Evolutionary conservation across 2,797 vertebrate species (phyloP).

Genomic region (Hippopotamyrus pictus): DNA sequence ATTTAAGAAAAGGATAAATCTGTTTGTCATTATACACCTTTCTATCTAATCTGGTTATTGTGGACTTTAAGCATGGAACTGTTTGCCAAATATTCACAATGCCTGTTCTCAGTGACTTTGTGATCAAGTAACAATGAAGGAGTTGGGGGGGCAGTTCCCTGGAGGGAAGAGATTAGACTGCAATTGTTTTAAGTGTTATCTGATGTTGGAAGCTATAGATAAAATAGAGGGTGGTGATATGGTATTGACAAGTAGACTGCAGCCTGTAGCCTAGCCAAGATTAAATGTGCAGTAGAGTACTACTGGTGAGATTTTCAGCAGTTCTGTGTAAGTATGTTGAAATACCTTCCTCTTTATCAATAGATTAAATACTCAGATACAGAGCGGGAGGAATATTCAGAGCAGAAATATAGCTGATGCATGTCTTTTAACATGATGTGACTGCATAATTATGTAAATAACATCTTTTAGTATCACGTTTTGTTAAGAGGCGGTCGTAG

Average conservation of each 20-base stretch:
- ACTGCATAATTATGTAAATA: background rate
- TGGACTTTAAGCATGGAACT: background rate
- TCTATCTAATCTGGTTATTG: background rate
- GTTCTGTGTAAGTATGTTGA: background rate
- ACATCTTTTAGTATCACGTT: background rate
- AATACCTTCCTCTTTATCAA: background rate
- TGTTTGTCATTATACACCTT: background rate
- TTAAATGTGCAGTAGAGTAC: background rate
- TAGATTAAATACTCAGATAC: background rate
- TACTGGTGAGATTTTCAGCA: background rate
- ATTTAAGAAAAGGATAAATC: background rate
- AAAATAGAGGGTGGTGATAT: background rate
- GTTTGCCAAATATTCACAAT: background rate
- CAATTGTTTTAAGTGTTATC: constrained; percentile 23
- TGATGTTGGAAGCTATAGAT: constrained; percentile 15
- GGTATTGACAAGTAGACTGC: background rate
- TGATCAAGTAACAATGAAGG: constrained; percentile 28
- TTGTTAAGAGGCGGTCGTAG: background rate
- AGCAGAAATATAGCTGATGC: background rate
- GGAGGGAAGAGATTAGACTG: constrained; percentile 16
- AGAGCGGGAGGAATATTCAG: background rate
- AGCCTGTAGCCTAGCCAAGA: background rate
- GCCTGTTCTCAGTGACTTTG: constrained; percentile 15
- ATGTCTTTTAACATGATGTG: background rate
- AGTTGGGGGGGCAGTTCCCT: constrained; percentile 15